phyloP scores from a whole-genome alignment of 2,113 vertebrate genomes.

The Galemys pyrenaicus region DNA sequence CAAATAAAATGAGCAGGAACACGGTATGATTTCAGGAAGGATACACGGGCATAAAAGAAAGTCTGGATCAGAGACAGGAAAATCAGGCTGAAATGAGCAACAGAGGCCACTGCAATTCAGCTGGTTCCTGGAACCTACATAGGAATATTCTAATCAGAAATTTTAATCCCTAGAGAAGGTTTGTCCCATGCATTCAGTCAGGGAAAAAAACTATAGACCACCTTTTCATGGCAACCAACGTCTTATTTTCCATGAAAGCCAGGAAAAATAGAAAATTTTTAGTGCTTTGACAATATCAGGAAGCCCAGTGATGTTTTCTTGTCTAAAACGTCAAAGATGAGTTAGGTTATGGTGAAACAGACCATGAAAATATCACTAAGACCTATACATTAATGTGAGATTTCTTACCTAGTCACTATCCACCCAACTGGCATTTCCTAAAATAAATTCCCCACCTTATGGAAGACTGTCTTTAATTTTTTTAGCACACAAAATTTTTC shows the following conservation, averaged over 20 bases:
- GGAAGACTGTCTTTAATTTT: background rate
- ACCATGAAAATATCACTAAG: background rate
- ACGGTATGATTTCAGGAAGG: background rate
- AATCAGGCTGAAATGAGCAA: background rate
- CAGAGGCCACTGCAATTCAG: background rate
- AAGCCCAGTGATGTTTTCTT: background rate
- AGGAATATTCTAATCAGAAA: background rate
- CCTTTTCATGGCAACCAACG: background rate
- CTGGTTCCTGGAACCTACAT: background rate
- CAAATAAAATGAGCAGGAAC: background rate
- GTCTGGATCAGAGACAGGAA: background rate
- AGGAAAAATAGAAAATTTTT: conserved; percentile 16
- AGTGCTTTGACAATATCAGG: background rate
- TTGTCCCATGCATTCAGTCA: background rate
- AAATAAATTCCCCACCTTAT: background rate
- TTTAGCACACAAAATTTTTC: background rate
- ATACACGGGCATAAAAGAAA: background rate
- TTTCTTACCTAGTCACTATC: background rate
- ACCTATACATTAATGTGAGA: background rate
- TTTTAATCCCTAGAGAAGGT: background rate
- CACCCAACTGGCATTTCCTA: background rate
- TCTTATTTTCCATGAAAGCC: background rate
- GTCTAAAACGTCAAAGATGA: background rate
- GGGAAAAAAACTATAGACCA: background rate
- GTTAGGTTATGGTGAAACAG: background rate